Evolutionary conservation across 1,140 invertebrate genomes (phyloP).

Genomic region (Leptinotarsa lineolata): DNA sequence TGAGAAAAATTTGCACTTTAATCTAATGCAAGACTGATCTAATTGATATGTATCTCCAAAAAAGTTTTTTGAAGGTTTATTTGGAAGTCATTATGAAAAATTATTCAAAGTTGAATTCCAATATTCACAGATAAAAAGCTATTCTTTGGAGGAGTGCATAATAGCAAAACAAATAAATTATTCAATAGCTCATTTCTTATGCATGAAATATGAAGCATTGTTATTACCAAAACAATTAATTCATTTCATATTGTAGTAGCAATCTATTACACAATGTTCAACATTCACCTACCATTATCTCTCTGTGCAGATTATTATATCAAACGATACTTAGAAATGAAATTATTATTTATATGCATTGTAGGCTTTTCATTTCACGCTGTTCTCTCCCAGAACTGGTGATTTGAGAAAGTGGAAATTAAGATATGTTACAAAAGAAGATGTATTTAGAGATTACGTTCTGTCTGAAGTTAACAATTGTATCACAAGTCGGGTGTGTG

Average conservation of each 20-base stretch:
- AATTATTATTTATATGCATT: conserved; percentile 17
- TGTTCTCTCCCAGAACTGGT: conserved; percentile 9
- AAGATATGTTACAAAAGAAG: conserved; percentile 24
- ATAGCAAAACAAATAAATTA: too few species aligned
- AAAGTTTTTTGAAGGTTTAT: too few species aligned
- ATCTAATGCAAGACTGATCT: too few species aligned
- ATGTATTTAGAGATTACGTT: conserved; percentile 19
- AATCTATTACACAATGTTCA: not conserved
- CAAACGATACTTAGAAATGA: not conserved
- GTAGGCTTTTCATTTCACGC: conserved; percentile 21
- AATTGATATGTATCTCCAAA: too few species aligned
- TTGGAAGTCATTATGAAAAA: too few species aligned
- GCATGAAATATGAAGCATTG: too few species aligned
- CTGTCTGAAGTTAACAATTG: conserved; percentile 17
- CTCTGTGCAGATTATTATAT: not conserved
- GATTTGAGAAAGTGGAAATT: conserved; percentile 22
- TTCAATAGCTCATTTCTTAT: too few species aligned
- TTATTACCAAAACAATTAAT: too few species aligned
- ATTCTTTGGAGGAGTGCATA: too few species aligned
- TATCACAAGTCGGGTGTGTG: not conserved
- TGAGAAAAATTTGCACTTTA: too few species aligned
- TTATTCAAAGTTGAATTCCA: too few species aligned
- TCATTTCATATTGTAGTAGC: not conserved
- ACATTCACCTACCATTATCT: conserved; percentile 1
- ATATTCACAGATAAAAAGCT: too few species aligned